Conservation (phyloP, 2,113 vertebrate genomes). For the Mus spicilegus region DNA sequence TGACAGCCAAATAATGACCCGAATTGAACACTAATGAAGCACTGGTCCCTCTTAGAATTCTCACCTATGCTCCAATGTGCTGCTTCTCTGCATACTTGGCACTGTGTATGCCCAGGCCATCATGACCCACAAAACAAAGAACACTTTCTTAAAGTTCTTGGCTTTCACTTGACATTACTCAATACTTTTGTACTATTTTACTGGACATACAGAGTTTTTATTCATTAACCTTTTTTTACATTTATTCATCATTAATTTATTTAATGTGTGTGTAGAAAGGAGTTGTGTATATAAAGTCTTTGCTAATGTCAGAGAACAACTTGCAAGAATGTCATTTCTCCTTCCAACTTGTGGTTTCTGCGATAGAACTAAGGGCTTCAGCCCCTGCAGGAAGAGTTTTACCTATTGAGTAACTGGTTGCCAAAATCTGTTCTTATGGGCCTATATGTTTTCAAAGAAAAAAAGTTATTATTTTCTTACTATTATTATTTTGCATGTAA, state of each 20-base stretch:
- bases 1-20: neutral
- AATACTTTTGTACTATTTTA: neutral
- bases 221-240: neutral
- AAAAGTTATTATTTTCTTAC: neutral
- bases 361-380: no score
- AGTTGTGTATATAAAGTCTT: neutral
- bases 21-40: neutral
- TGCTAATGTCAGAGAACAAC: neutral
- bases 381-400: neutral
- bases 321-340: neutral
- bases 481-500: neutral
- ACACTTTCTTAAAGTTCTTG: neutral
- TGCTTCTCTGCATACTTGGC: neutral
- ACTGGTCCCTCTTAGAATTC: neutral
- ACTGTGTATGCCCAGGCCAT: rapidly evolving
- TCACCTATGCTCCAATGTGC: neutral
- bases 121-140: neutral
- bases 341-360: neutral
- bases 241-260: neutral
- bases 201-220: neutral
- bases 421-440: neutral
- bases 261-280: no score
- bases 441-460: neutral
- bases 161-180: neutral
- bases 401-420: no score